Evolutionary conservation across 2,888 invertebrate species (phyloP).

Genomic region (Aleiodes testaceus): DNA sequence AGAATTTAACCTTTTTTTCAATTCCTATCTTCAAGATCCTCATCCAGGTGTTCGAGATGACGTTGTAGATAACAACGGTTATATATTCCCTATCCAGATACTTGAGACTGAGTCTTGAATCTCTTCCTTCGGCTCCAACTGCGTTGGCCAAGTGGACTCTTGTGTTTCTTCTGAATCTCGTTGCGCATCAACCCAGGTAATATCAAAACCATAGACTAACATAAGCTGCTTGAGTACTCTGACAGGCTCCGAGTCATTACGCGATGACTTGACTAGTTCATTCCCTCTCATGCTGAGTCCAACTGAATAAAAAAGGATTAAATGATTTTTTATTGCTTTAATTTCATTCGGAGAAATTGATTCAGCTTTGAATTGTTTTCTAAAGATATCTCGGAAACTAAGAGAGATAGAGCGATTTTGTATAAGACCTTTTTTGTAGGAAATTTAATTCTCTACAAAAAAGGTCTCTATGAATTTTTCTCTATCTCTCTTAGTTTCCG

Average conservation of each 20-base stretch:
- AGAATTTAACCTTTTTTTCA: constrained; percentile 29
- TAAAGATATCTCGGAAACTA: too few species aligned
- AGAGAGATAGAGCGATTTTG: too few species aligned
- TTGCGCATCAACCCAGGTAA: constrained; percentile 33
- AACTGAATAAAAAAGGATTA: constrained; percentile 41
- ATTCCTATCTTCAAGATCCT: neutral
- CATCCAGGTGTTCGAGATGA: constrained; percentile 50
- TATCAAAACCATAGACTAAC: constrained; percentile 27
- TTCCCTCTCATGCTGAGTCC: constrained; percentile 19
- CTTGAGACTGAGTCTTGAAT: constrained; percentile 27
- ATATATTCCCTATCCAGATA: constrained; percentile 21
- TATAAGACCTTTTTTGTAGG: too few species aligned
- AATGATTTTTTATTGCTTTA: constrained; percentile 17
- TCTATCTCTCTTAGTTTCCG: too few species aligned
- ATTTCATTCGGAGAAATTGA: too few species aligned
- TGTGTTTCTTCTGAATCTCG: constrained; percentile 8
- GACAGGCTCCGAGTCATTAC: constrained; percentile 71
- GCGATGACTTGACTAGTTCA: constrained; percentile 67
- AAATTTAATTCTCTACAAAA: too few species aligned
- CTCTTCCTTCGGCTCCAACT: constrained; percentile 1
- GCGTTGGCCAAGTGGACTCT: constrained; percentile 25
- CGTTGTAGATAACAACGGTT: constrained; percentile 52
- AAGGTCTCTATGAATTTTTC: too few species aligned
- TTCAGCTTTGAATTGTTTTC: too few species aligned
- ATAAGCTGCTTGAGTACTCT: constrained; percentile 24